Evolutionary conservation across 2,797 vertebrate species (phyloP).

Genomic region (Lutra lutra): DNA sequence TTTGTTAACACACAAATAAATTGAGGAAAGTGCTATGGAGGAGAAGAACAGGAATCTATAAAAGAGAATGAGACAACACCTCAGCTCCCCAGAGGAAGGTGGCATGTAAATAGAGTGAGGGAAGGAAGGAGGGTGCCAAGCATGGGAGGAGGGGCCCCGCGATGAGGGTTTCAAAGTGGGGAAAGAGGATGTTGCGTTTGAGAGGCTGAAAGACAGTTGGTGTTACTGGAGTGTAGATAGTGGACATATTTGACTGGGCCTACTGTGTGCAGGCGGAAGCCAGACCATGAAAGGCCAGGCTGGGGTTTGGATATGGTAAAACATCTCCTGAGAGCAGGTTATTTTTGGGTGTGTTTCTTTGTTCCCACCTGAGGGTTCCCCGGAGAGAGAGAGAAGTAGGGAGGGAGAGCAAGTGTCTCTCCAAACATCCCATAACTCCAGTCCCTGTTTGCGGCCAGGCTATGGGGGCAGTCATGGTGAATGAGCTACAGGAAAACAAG

Average conservation of each 20-base stretch:
- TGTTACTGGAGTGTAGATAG: not conserved
- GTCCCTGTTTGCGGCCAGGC: conserved; percentile 86
- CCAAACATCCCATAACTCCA: conserved; percentile 30
- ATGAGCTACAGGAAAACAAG: conserved; percentile 86
- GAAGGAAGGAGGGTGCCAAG: not conserved
- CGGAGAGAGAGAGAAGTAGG: not conserved
- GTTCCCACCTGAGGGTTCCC: not conserved
- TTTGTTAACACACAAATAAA: not conserved
- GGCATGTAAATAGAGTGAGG: not conserved
- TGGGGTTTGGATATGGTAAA: not conserved
- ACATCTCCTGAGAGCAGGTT: not conserved
- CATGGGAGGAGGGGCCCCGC: not conserved
- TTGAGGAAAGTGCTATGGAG: not conserved
- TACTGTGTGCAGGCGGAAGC: not conserved
- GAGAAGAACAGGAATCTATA: not conserved
- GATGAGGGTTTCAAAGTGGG: not conserved
- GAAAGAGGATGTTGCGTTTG: not conserved
- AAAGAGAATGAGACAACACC: not conserved
- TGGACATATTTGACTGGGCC: not conserved
- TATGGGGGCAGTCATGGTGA: conserved; percentile 79
- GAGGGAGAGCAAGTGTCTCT: not conserved
- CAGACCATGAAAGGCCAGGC: not conserved
- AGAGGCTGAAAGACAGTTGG: not conserved
- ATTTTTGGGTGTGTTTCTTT: not conserved
- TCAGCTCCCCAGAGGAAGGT: not conserved